Evolutionary conservation across 2,113 vertebrate genomes (phyloP), one percentile per base, ranked within the genome.

Genomic region (Seriola aureovittata): DNA sequence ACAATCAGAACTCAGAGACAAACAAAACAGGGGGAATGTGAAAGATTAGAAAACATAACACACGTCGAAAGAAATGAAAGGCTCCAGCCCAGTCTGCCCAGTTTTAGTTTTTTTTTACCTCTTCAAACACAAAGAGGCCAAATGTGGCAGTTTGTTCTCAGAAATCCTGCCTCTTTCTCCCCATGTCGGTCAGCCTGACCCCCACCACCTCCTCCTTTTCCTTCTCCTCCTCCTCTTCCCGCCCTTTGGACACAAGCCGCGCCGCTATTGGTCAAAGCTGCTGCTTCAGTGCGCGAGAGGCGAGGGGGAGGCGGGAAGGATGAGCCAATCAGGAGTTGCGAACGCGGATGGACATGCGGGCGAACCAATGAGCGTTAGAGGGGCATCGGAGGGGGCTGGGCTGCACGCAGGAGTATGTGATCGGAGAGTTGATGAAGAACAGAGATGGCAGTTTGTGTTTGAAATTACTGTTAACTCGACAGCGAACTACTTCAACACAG

Each of bases 371-470:
- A 59, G 59, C 12, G 7, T 3, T 3, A 5, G 40, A 12, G 7
- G 23, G 44, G 40, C 40, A 25, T 29, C 55, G 23, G 59, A 0
- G 12, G 50, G 67, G 87, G 85, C 57, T 81, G 80, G 76, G 54
- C 57, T 32, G 2, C 14, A 13, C 7, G 55, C 23, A 40, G 32
- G 75, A 69, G 65, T 73, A 80, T 91, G 91, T 94, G 93, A 91
- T 85, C 70, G 36, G 92, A 90, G 91, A 94, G 91, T 92, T 93
- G 92, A 94, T 91, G 87, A 82, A 85, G 77, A 92, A 67, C 67
- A 76, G 78, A 67, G 62, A 88, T 89, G 85, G 89, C 85, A 89
- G 67, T 69, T 69, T 14, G 50, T 63, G 60, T 77, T 63, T 71
- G 65, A 69, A 70, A 91, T 87, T 59, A 65, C 34, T 50, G 57